Percentiles rank a stretch among this genome's conserved stretches.
Evolutionary conservation across 2,797 vertebrate species (phyloP).

Genomic region (Parauchenoglanis punctatus): DNA sequence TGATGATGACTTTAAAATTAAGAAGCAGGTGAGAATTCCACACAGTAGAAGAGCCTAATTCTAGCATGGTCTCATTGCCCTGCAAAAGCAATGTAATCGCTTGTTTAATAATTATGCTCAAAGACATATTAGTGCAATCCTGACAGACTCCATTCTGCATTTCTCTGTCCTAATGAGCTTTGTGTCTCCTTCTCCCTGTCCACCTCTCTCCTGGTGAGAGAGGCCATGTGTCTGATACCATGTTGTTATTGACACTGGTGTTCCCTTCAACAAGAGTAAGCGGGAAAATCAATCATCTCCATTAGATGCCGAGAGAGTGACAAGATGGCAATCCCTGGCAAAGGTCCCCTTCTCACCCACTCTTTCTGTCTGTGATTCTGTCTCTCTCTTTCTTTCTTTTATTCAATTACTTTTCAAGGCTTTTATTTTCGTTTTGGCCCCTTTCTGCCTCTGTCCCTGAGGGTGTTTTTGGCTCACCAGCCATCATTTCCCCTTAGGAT

Average conservation of each 20-base stretch:
- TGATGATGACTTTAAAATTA: constrained; percentile 54
- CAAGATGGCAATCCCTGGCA: constrained; percentile 58
- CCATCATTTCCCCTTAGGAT: constrained; percentile 25
- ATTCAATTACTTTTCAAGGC: constrained; percentile 31
- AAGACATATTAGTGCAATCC: constrained; percentile 32
- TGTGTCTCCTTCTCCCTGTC: constrained; percentile 45
- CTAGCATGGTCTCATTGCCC: constrained; percentile 11
- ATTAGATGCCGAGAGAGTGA: constrained; percentile 70
- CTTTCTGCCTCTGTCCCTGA: constrained; percentile 48
- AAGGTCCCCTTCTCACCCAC: constrained; percentile 39
- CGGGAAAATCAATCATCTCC: constrained; percentile 75
- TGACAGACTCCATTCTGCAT: constrained; percentile 49
- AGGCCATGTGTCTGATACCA: constrained; percentile 57
- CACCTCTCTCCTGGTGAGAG: constrained; percentile 52
- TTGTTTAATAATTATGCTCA: constrained; percentile 24
- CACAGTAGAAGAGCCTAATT: constrained; percentile 31
- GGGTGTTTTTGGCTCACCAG: constrained; percentile 46
- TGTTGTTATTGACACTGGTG: constrained; percentile 66
- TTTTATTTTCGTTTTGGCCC: constrained; percentile 42
- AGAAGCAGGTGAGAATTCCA: constrained; percentile 47
- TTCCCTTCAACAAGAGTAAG: constrained; percentile 69
- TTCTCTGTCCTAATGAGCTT: constrained; percentile 53
- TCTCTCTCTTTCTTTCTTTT: constrained; percentile 44
- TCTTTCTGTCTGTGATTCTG: constrained; percentile 35
- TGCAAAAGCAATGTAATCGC: constrained; percentile 34